Conservation (phyloP, 2,797 vertebrate species). For the Lacerta viridis region DNA sequence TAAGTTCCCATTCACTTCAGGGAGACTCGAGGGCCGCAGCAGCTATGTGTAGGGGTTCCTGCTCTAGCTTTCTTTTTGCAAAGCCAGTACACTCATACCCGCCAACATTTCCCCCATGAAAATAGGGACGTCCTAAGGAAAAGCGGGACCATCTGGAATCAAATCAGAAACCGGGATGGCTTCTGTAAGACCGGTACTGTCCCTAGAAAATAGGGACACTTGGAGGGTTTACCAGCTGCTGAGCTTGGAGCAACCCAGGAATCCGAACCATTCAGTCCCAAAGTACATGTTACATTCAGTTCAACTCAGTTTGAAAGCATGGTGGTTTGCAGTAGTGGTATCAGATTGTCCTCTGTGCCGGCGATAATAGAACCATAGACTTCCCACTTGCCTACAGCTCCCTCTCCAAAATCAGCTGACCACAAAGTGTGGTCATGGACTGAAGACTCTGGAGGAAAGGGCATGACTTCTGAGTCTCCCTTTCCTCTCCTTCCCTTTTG, state of each 20-base stretch:
- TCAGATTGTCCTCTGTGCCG: neutral
- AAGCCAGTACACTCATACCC: no score
- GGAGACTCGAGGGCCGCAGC: neutral
- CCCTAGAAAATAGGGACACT: no score
- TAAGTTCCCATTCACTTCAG: neutral
- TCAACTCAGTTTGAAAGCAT: neutral
- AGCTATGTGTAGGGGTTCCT: neutral
- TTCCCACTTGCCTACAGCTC: neutral
- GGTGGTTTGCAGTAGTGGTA: neutral
- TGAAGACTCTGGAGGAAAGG: neutral
- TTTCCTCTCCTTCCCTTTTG: neutral
- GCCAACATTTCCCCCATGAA: no score
- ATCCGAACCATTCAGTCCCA: neutral
- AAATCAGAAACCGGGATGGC: no score
- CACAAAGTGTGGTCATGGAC: neutral
- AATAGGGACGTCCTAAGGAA: no score
- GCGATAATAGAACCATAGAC: neutral
- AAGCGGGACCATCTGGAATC: no score
- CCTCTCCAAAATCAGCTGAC: constrained; percentile 4
- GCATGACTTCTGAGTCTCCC: neutral
- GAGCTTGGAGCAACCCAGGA: neutral
- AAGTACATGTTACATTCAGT: neutral
- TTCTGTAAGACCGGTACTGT: no score
- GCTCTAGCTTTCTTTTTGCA: neutral
- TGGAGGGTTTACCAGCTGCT: neutral